A percentile compares a stretch with the other conserved stretches of the same genome.
phyloP scores from a whole-genome alignment of 64 coral and sea anemone species.

The Pocillopora verrucosa region DNA sequence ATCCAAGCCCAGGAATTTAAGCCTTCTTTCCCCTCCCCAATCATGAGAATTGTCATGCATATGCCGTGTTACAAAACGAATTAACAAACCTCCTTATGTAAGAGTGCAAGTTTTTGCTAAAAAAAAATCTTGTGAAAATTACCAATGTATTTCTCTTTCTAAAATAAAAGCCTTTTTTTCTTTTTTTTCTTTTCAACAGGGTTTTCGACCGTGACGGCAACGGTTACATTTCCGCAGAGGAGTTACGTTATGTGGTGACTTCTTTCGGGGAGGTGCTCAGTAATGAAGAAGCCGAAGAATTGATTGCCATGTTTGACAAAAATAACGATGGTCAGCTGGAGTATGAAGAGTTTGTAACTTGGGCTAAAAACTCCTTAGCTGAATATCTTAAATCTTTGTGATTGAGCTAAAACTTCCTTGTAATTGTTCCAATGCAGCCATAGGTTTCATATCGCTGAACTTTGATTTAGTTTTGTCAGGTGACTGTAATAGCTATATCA shows the following conservation, averaged over 20 bases:
- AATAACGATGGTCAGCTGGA: conserved; percentile 64
- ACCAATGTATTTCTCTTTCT: too few relatives aligned
- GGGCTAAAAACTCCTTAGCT: conserved; percentile 69
- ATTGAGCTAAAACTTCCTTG: not conserved
- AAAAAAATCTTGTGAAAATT: not conserved
- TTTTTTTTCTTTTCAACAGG: conserved; percentile 10
- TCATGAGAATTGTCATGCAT: too few relatives aligned
- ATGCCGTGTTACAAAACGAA: too few relatives aligned
- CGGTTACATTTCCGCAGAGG: conserved; percentile 74
- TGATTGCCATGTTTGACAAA: conserved; percentile 76
- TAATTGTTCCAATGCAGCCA: not conserved
- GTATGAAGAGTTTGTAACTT: conserved; percentile 83
- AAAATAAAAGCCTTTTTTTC: not conserved
- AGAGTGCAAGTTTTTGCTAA: not conserved
- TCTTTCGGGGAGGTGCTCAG: conserved; percentile 71
- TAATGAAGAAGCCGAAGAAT: conserved; percentile 67
- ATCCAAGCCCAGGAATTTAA: too few relatives aligned
- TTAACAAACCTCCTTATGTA: too few relatives aligned
- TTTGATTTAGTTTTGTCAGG: too few relatives aligned
- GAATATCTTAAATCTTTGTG: conserved; percentile 71
- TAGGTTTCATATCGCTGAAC: not conserved
- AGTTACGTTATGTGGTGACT: conserved; percentile 77
- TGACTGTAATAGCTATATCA: too few relatives aligned
- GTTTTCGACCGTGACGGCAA: conserved; percentile 89
- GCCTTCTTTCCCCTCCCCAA: too few relatives aligned